phyloP scores from a whole-genome alignment of 2,888 invertebrate species.

The Rhagium mordax region DNA sequence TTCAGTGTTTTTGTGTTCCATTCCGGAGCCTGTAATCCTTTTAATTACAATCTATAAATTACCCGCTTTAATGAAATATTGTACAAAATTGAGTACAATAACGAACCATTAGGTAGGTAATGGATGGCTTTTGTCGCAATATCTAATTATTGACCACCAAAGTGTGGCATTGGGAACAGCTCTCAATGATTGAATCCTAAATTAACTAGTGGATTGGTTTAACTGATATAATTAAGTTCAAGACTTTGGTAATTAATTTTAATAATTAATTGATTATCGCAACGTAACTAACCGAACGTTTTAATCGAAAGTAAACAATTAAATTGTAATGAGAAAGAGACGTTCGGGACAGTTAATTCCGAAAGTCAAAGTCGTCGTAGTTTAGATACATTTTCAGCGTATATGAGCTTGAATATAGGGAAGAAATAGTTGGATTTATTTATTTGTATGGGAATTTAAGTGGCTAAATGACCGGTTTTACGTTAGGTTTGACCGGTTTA shows the following conservation, averaged over 20 bases:
- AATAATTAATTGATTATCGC: not conserved
- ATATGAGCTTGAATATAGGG: too few relatives aligned
- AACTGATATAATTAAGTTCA: not conserved
- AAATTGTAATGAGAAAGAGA: too few relatives aligned
- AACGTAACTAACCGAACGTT: not conserved
- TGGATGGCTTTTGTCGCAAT: slow-evolving; percentile 26
- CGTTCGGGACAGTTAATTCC: too few relatives aligned
- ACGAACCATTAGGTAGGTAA: slow-evolving; percentile 21
- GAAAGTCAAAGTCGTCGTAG: too few relatives aligned
- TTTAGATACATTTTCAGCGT: too few relatives aligned
- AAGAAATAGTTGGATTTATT: too few relatives aligned
- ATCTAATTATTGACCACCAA: slow-evolving; percentile 26
- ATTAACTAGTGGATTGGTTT: slow-evolving; percentile 13
- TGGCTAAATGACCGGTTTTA: too few relatives aligned
- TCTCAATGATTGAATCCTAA: slow-evolving; percentile 25
- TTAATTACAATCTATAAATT: slow-evolving; percentile 19
- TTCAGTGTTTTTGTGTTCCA: slow-evolving; percentile 3
- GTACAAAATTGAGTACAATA: slow-evolving; percentile 25
- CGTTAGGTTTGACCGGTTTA: too few relatives aligned
- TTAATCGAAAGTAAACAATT: too few relatives aligned
- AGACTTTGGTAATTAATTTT: not conserved
- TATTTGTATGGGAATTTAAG: too few relatives aligned
- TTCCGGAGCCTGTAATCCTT: not conserved
- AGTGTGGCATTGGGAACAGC: slow-evolving; percentile 14
- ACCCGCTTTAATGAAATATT: slow-evolving; percentile 22